Conservation (phyloP, 1,140 invertebrate species). For the Leguminivora glycinivorella region DNA sequence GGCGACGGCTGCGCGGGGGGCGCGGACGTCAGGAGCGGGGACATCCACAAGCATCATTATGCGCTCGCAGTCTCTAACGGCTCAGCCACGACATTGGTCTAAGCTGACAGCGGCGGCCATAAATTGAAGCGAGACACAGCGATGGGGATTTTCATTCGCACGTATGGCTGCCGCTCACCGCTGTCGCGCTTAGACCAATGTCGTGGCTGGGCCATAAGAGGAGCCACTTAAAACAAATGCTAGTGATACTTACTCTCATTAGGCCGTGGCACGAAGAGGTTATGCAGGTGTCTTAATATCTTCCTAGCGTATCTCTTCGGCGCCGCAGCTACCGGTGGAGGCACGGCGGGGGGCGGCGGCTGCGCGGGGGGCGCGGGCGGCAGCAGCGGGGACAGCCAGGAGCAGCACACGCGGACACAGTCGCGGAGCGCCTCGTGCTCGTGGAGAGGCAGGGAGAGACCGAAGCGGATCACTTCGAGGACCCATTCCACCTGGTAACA, state of each 20-base stretch:
- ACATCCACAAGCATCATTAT: no score
- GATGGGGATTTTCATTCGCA: no score
- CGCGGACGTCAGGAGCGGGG: no score
- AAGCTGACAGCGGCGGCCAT: no score
- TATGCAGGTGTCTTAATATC: conserved; percentile 96
- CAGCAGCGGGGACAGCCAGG: conserved; percentile 95
- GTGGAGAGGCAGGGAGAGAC: conserved; percentile 90
- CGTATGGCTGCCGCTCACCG: no score
- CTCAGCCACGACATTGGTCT: no score
- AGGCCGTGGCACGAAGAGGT: conserved; percentile 96
- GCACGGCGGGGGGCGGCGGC: conserved; percentile 90
- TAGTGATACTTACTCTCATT: conserved; percentile 91
- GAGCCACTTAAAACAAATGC: no score
- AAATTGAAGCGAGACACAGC: no score
- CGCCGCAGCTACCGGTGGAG: conserved; percentile 91
- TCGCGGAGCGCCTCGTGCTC: conserved; percentile 97
- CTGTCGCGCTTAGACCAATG: no score
- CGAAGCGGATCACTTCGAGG: conserved; percentile 96
- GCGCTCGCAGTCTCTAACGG: no score
- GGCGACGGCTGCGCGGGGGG: no score
- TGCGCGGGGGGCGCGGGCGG: conserved; percentile 88
- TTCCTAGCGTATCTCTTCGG: conserved; percentile 94
- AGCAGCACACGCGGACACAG: conserved; percentile 98
- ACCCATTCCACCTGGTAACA: conserved; percentile 92
- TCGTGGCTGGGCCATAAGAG: no score